Evolutionary conservation across 37 sponge, comb jelly and placozoan species (phyloP).

Genomic region (Chondrosia reniformis): DNA sequence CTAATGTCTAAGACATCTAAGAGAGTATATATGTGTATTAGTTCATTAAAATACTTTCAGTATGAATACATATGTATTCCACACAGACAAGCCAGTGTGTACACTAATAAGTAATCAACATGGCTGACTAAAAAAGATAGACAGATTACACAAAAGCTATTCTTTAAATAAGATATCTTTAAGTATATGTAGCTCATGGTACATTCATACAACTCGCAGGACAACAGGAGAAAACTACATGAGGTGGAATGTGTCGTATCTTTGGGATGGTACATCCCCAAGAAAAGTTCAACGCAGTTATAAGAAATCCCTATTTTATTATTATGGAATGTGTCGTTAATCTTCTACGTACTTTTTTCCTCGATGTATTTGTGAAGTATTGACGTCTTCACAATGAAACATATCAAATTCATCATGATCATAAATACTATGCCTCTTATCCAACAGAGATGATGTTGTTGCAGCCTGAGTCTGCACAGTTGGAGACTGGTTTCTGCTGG

Average conservation of each 20-base stretch:
- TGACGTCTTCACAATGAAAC: constrained; percentile 46
- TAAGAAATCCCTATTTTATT: too few species aligned
- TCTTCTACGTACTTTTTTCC: constrained; percentile 58
- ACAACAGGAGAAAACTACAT: too few species aligned
- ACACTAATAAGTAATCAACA: not conserved
- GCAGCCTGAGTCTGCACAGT: not conserved
- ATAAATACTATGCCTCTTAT: constrained; percentile 40
- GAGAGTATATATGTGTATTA: not conserved
- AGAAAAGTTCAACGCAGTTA: not conserved
- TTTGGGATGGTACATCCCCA: too few species aligned
- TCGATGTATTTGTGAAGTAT: constrained; percentile 48
- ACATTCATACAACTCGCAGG: not conserved
- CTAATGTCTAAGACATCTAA: not conserved
- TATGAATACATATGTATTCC: not conserved
- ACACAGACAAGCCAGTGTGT: not conserved
- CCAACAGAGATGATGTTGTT: too few species aligned
- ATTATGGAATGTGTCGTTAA: not conserved
- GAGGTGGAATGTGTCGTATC: too few species aligned
- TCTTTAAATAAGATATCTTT: too few species aligned
- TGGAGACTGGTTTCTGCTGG: not conserved
- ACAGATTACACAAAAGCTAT: not conserved
- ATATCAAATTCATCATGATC: constrained; percentile 82
- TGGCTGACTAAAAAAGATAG: not conserved
- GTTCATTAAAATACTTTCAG: not conserved
- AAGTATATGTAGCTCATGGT: too few species aligned